Conservation (phyloP, 2,888 invertebrate genomes). For the Thera obeliscata region DNA sequence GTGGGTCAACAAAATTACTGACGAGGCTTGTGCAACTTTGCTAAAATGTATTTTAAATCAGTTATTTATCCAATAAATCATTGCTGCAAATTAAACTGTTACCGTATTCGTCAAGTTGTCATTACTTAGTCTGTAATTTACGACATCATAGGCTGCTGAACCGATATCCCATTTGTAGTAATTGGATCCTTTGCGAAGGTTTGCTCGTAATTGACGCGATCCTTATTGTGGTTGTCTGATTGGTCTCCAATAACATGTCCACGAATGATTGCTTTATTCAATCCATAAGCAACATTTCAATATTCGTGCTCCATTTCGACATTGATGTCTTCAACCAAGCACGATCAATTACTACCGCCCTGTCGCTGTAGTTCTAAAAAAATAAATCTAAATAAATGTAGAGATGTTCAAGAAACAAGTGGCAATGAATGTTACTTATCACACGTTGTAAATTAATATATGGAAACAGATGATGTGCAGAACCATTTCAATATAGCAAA, state of each 20-base stretch:
- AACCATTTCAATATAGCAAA: slow-evolving; percentile 50
- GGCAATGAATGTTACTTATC: slow-evolving; percentile 22
- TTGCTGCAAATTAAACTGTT: slow-evolving; percentile 30
- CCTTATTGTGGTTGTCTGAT: slow-evolving; percentile 18
- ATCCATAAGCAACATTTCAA: slow-evolving; percentile 4
- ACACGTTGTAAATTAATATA: slow-evolving; percentile 35
- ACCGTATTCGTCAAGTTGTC: slow-evolving; percentile 36
- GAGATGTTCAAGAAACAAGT: slow-evolving; percentile 12
- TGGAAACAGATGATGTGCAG: slow-evolving; percentile 44
- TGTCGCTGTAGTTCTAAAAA: not conserved
- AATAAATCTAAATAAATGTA: not conserved
- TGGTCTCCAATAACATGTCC: slow-evolving; percentile 17
- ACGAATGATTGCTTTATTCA: slow-evolving; percentile 14
- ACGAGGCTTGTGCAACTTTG: slow-evolving; percentile 33
- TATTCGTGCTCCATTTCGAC: not conserved
- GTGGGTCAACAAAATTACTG: slow-evolving; percentile 40
- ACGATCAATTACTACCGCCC: no score
- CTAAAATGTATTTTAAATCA: slow-evolving; percentile 34
- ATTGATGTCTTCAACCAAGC: not conserved
- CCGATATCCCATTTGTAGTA: slow-evolving; percentile 43
- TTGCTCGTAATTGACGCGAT: slow-evolving; percentile 23
- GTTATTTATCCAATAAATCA: slow-evolving; percentile 33
- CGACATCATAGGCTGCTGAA: slow-evolving; percentile 28
- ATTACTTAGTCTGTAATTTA: slow-evolving; percentile 33
- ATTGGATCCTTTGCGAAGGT: slow-evolving; percentile 35